These are phyloP conservation scores for Yponomeuta sedellus DNA, from an alignment of 2,888 invertebrate species.

Conservation along the genomic window DNA sequence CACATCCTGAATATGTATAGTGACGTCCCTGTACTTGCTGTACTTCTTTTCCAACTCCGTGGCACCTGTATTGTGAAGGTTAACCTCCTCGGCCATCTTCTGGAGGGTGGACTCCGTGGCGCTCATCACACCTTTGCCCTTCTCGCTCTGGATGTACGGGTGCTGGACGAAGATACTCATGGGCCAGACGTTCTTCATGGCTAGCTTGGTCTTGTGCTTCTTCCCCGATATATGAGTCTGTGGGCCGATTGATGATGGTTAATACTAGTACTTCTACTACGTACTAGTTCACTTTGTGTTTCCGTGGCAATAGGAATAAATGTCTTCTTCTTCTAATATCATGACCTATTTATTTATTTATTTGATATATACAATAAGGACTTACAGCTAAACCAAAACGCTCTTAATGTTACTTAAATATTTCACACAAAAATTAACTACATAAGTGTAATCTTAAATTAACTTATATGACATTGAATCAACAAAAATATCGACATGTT, in stretches of 20 bases:
- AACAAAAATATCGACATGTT: too few relatives aligned
- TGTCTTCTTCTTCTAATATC: too few relatives aligned
- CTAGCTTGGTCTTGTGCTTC: conserved; percentile 60
- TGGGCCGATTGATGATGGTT: not conserved
- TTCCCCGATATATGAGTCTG: conserved; percentile 69
- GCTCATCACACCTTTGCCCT: conserved; percentile 12
- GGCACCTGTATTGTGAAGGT: conserved; percentile 31
- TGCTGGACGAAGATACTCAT: conserved; percentile 51
- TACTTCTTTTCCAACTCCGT: conserved; percentile 41
- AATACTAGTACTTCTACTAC: too few relatives aligned
- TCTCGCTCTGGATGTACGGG: conserved; percentile 39
- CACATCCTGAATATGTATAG: conserved; percentile 55
- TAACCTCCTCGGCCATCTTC: conserved; percentile 49
- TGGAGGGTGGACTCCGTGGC: conserved; percentile 35
- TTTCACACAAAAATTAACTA: too few relatives aligned
- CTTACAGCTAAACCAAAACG: too few relatives aligned
- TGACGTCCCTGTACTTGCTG: conserved; percentile 35
- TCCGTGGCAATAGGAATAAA: too few relatives aligned
- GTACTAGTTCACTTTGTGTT: too few relatives aligned
- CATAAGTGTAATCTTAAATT: too few relatives aligned
- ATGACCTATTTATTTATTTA: too few relatives aligned
- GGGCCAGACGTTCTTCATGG: conserved; percentile 47
- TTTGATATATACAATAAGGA: too few relatives aligned
- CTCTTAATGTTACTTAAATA: too few relatives aligned
- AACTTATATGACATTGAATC: too few relatives aligned